Percentiles rank a stretch among this genome's conserved stretches.
Evolutionary conservation across 2,888 invertebrate species (phyloP).

Genomic region (Halocaridina rubra): DNA sequence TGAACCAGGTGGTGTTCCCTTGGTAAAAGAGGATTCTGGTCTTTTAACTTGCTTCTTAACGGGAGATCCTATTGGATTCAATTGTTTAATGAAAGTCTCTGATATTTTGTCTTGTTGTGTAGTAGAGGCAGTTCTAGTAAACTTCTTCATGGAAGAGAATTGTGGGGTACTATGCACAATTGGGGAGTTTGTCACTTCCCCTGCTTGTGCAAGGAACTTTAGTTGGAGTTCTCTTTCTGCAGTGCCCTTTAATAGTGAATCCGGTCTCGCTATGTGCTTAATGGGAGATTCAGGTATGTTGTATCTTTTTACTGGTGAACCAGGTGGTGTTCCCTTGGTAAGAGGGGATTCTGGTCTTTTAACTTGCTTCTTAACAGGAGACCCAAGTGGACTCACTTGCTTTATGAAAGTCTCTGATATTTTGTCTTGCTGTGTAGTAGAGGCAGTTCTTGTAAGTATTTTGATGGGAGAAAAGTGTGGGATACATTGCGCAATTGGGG

Average conservation of each 20-base stretch:
- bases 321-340: background rate
- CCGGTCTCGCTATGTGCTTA: background rate
- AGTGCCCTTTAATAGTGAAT: background rate
- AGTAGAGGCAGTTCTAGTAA: background rate
- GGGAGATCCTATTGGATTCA: background rate
- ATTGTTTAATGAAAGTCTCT: background rate
- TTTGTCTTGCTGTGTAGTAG: background rate
- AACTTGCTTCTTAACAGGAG: background rate
- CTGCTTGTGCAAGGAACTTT: background rate
- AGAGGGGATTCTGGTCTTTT: background rate
- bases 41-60: background rate
- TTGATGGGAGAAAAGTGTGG: background rate
- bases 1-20: background rate
- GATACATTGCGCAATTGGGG: background rate
- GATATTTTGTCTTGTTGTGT: background rate
- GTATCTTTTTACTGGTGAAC: background rate
- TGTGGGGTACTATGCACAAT: background rate
- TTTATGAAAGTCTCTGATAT: background rate
- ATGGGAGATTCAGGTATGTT: background rate
- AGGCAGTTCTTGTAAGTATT: background rate
- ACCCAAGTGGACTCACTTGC: background rate
- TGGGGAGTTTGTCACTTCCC: background rate
- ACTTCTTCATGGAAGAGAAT: background rate
- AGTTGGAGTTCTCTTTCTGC: background rate
- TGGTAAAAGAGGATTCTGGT: background rate